Conservation (phyloP, 2,797 vertebrate genomes). For the Anas bahamensis region DNA sequence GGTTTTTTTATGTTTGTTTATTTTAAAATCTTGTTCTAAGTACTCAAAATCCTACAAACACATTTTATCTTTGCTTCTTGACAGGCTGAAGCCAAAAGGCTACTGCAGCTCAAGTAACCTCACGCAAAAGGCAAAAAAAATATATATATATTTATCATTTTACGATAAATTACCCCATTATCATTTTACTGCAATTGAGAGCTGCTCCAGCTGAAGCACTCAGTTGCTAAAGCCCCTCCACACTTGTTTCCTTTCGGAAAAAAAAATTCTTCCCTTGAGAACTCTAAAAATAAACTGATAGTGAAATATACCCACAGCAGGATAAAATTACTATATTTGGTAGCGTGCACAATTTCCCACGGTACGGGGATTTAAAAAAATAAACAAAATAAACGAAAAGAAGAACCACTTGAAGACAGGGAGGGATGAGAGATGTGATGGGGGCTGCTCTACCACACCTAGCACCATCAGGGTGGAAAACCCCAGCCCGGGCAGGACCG, state of each 20-base stretch:
- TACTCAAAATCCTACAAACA: neutral
- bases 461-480: accelerated
- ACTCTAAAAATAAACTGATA: constrained; percentile 52
- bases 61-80: neutral
- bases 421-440: neutral
- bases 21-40: neutral
- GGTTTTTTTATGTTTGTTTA: neutral
- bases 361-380: neutral
- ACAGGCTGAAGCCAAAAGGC: neutral
- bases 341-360: neutral
- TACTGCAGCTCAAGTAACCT: neutral
- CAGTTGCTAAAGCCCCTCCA: neutral
- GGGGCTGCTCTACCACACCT: neutral
- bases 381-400: neutral
- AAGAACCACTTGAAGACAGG: neutral
- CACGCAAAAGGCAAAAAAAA: neutral
- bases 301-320: neutral
- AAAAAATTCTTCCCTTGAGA: neutral
- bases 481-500: accelerated
- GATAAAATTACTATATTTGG: constrained; percentile 39
- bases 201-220: neutral
- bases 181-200: neutral
- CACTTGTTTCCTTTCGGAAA: neutral
- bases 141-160: neutral
- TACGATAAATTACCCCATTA: neutral